Base-by-base conservation (phyloP, 2,113 vertebrate species). In the Oenanthe melanoleuca region DNA sequence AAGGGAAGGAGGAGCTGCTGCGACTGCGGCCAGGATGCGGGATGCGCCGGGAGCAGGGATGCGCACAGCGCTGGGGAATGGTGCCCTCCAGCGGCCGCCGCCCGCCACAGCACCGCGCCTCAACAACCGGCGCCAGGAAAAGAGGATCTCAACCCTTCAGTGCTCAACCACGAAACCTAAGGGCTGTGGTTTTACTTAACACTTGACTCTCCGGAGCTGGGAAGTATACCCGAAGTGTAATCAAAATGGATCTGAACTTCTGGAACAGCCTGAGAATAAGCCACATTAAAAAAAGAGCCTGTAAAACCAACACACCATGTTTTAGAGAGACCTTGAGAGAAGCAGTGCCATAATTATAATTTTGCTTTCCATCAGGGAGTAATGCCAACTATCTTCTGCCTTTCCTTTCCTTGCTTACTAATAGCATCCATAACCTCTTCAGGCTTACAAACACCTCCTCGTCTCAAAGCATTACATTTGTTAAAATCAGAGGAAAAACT, bases 71-170 rank as follows among this genome's bases (percentile, higher is more conserved):
- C 10, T 26, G 2, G 96, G 53, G 85, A 93, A 97, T 69, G 91
- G 63, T 95, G 97, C 97, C 97, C 97, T 75, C 98, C 95, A 97
- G 96, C 90, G 70, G 67, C 17, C 67, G 7, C 21, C 8, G 26
- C 8, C n/a, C 21, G 50, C n/a, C 95, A 96, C 29, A 79, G 44
- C 52, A 42, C 9, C 3, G 18, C 14, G 28, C 44, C 40, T 38
- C 19, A 11, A 4, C 1, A 17, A 26, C 6, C 3, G 6, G 8
- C 52, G 26, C 8, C 60, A 9, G 14, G 13, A 3, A 4, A 22
- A 42, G 2, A 9, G 24, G 14, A 28, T 52, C 25, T 2, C 60
- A 56, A 33, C 12, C 23, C 47, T 34, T 6, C n/a, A 2, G 13
- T 0, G 22, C 20, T 3, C 28, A 55, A 8, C 22, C 5, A 14